Evolutionary conservation across 2,888 invertebrate species (phyloP).

Genomic region (Sarcophaga rosellei): DNA sequence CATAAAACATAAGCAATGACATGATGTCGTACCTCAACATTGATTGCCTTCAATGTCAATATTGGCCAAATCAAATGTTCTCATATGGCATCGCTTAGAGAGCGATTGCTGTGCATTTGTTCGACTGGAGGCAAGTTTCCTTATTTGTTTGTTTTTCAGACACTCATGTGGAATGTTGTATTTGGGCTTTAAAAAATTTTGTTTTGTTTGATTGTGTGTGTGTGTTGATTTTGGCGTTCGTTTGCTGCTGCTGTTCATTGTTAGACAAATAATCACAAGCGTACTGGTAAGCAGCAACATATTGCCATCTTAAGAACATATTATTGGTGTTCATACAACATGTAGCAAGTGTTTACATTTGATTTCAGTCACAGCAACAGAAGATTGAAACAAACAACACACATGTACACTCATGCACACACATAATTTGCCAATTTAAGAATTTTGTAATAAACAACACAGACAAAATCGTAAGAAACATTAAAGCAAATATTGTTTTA

Average conservation of each 20-base stretch:
- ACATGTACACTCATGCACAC: constrained; percentile 19
- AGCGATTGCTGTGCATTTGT: background rate
- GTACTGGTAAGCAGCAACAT: constrained; percentile 1
- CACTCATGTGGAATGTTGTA: constrained; percentile 60
- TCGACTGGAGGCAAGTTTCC: constrained; percentile 36
- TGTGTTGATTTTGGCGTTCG: constrained; percentile 13
- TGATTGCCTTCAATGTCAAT: constrained; percentile 50
- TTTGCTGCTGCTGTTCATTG: constrained; percentile 42
- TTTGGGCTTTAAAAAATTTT: constrained; percentile 27
- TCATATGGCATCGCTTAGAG: constrained; percentile 4
- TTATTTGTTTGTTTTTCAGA: constrained; percentile 62
- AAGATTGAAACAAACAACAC: constrained; percentile 36
- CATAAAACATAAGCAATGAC: constrained; percentile 37
- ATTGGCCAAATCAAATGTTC: constrained; percentile 28
- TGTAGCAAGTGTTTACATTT: constrained; percentile 63
- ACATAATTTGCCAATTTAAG: constrained; percentile 33
- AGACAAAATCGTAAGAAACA: background rate
- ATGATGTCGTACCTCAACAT: constrained; percentile 27
- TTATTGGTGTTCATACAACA: constrained; percentile 48
- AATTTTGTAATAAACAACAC: background rate
- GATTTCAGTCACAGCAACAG: constrained; percentile 15
- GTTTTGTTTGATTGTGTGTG: constrained; percentile 13
- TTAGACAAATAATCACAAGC: constrained; percentile 61
- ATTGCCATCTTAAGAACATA: constrained; percentile 57
- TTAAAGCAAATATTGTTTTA: no score